These are phyloP conservation scores for Geophilus truncorum DNA, from an alignment of 2,888 invertebrate species.

Conservation along the genomic window DNA sequence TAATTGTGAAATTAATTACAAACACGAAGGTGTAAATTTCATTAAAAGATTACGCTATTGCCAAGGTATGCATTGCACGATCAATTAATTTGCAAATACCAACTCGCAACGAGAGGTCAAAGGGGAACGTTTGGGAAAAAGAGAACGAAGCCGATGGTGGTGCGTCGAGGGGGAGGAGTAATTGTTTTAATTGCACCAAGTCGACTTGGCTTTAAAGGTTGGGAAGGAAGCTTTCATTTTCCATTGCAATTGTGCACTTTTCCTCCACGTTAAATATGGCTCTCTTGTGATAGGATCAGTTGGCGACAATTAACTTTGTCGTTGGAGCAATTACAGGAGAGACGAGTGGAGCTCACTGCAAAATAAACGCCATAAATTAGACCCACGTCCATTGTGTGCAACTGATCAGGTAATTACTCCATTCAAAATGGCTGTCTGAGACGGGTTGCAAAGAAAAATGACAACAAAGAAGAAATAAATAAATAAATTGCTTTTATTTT, in stretches of 20 bases:
- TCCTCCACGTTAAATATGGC: constrained; percentile 29
- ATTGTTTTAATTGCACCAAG: constrained; percentile 13
- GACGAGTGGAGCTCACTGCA: constrained; percentile 25
- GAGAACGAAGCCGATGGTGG: neutral
- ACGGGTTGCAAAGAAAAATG: neutral
- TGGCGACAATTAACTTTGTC: constrained; percentile 30
- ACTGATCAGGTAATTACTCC: constrained; percentile 30
- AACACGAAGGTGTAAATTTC: constrained; percentile 24
- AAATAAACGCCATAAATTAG: constrained; percentile 29
- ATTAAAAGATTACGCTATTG: constrained; percentile 20
- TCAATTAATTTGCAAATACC: neutral
- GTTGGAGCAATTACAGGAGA: constrained; percentile 30
- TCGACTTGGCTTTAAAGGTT: constrained; percentile 6
- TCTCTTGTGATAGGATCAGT: constrained; percentile 29
- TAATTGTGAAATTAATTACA: constrained; percentile 24
- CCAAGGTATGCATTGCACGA: neutral
- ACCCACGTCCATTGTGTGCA: constrained; percentile 24
- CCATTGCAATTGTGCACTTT: constrained; percentile 20
- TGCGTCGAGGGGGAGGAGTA: neutral
- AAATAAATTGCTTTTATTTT: neutral
- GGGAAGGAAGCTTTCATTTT: constrained; percentile 28
- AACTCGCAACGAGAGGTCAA: neutral
- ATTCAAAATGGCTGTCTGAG: neutral
- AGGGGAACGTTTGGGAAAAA: neutral
- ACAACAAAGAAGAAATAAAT: neutral